These are phyloP conservation scores for Sicus ferrugineus DNA, from an alignment of 2,888 invertebrate genomes.

Conservation along the genomic window DNA sequence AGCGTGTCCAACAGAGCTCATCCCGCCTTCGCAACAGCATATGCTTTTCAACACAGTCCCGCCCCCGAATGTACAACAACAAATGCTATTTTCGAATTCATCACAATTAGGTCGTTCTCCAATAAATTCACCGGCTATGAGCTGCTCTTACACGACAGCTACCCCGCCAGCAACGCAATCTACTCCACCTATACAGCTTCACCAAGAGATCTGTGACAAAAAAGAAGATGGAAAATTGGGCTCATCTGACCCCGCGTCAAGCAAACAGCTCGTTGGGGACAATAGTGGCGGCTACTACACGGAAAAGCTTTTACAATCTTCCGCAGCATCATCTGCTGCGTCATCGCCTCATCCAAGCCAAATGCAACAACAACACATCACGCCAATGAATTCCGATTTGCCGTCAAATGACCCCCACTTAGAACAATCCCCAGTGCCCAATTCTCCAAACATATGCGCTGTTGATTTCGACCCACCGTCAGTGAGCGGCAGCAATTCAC, in stretches of 20 bases:
- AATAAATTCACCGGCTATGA: slow-evolving; percentile 58
- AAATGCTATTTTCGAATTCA: slow-evolving; percentile 38
- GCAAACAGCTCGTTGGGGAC: neutral
- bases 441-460: slow-evolving; percentile 52
- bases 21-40: slow-evolving; percentile 44
- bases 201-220: slow-evolving; percentile 34
- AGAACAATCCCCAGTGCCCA: slow-evolving; percentile 53
- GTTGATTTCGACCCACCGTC: slow-evolving; percentile 51
- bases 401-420: slow-evolving; percentile 41
- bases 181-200: slow-evolving; percentile 32
- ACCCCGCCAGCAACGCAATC: slow-evolving; percentile 42
- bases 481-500: neutral
- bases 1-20: slow-evolving; percentile 40
- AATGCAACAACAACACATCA: neutral
- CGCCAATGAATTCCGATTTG: neutral
- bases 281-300: slow-evolving; percentile 25
- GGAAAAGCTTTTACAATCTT: slow-evolving; percentile 20
- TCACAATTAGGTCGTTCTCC: too few species aligned
- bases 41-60: slow-evolving; percentile 15
- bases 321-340: slow-evolving; percentile 1
- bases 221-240: slow-evolving; percentile 27
- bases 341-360: slow-evolving; percentile 23
- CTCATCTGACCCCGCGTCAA: slow-evolving; percentile 7
- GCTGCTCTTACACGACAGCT: slow-evolving; percentile 49
- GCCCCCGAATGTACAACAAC: slow-evolving; percentile 42